Base-by-base conservation (phyloP, 2,888 invertebrate species). In the Calameuta pallipes region DNA sequence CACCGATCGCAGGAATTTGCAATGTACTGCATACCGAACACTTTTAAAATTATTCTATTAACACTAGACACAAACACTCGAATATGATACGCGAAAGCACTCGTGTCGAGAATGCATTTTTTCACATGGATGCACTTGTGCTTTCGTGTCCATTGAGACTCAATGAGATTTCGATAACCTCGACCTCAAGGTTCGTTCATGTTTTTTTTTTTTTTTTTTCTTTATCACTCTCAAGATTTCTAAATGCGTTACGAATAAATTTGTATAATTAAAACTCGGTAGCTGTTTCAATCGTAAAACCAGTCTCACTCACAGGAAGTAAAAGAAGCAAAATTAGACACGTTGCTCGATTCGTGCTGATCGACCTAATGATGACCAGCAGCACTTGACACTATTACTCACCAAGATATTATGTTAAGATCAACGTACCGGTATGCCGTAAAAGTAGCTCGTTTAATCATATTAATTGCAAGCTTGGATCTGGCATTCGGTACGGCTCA, bases 351-450 rank as follows among this genome's bases (percentile, higher is more conserved):
- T 56, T 56, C 56, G 23, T 56, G 56, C 56, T 56, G 23, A 56
- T 56, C 23, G 23, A 56, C 23, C 56, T 56, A 23, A 56, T 56
- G 56, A 56, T 23, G 23, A 56, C 56, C 56, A 56, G 56, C 56
- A 56, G 56, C 56, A 56, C 56, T 56, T 56, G 56, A 23, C 23
- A 23, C 23, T 56, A 23, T 56, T 23, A 56, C 56, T 56, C 56
- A 56, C 56, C 56, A 23, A 56, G 56, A 56, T 56, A 41, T 41
- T 41, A 56, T 15, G 56, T 73, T 79, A 37, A 75, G 36, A 69
- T 56, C 33, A 34, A 76, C 37, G 15, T 79, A 74, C 69, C 36
- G 74, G 2, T 23, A 56, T 56, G 23, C 56, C 6, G 56, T 23
- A 56, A 56, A 56, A 56, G 56, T 9, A 23, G 56, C 56, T 56